Conservation (phyloP, 2,888 invertebrate species). For the Punctoribates punctum region DNA sequence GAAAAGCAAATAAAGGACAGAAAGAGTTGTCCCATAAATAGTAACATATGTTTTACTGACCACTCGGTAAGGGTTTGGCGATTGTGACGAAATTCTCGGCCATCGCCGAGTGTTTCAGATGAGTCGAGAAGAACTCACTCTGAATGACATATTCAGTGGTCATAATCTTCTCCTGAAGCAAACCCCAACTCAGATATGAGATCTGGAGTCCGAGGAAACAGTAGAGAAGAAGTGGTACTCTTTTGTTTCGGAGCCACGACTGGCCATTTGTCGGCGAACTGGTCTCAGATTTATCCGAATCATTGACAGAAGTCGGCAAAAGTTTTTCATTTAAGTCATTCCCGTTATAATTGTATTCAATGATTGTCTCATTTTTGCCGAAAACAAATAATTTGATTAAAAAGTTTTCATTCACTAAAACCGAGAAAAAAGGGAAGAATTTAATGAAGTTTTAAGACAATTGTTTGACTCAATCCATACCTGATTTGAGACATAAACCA, state of each 20-base stretch:
- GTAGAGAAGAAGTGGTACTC: slow-evolving; percentile 55
- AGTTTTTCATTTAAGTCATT: slow-evolving; percentile 7
- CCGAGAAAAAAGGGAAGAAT: slow-evolving; percentile 39
- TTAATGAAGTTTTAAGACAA: not conserved
- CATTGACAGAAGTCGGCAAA: not conserved
- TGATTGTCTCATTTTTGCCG: slow-evolving; percentile 36
- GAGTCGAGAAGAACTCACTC: slow-evolving; percentile 22
- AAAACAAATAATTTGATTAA: slow-evolving; percentile 46
- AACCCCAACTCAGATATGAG: slow-evolving; percentile 91
- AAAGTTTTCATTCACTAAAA: slow-evolving; percentile 38
- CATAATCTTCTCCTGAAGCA: slow-evolving; percentile 97
- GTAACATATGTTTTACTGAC: too few species aligned
- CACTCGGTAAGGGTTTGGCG: not conserved
- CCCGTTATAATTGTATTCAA: not conserved
- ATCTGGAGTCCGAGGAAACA: slow-evolving; percentile 85
- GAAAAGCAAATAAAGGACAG: not conserved
- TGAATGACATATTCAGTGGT: slow-evolving; percentile 59
- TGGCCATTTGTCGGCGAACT: not conserved
- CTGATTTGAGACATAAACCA: slow-evolving; percentile 5
- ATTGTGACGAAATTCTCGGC: not conserved
- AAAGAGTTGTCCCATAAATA: too few species aligned
- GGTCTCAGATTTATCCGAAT: not conserved
- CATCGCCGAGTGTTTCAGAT: not conserved
- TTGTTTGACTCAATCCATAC: slow-evolving; percentile 15
- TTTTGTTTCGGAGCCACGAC: not conserved